Evolutionary conservation across 2,888 invertebrate genomes (phyloP).

Genomic region (Nemotelus nigrinus): DNA sequence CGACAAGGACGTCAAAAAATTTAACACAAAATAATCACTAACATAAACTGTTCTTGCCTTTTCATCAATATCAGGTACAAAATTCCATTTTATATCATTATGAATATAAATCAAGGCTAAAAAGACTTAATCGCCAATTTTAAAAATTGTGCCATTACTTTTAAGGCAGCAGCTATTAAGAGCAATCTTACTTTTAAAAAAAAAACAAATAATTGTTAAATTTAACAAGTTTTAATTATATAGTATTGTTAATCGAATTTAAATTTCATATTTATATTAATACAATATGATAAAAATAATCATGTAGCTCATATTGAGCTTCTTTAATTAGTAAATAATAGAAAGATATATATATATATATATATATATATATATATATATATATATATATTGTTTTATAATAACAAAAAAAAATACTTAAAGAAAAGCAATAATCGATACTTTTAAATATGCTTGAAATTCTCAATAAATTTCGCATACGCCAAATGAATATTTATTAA

Average conservation of each 20-base stretch:
- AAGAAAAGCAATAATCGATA: background rate
- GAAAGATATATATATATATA: background rate
- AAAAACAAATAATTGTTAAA: background rate
- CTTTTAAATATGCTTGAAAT: background rate
- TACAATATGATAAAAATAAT: background rate
- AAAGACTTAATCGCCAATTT: background rate
- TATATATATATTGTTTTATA: background rate
- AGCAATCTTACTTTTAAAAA: background rate
- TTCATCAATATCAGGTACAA: too few relatives aligned
- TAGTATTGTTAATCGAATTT: background rate
- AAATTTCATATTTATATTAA: background rate
- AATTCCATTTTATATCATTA: too few relatives aligned
- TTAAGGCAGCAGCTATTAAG: background rate
- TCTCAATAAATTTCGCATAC: background rate
- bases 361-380: background rate
- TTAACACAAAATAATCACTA: too few relatives aligned
- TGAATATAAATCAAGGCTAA: background rate
- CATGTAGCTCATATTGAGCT: slow-evolving; percentile 38
- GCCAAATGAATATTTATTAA: slow-evolving; percentile 10
- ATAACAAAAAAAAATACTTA: background rate
- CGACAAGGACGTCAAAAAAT: too few relatives aligned
- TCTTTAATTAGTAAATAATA: background rate
- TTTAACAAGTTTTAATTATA: too few relatives aligned
- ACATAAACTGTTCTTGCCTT: too few relatives aligned
- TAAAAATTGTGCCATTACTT: slow-evolving; percentile 33